Evolutionary conservation across 2,888 invertebrate species (phyloP).

Genomic region (Epirrhoe tristata): DNA sequence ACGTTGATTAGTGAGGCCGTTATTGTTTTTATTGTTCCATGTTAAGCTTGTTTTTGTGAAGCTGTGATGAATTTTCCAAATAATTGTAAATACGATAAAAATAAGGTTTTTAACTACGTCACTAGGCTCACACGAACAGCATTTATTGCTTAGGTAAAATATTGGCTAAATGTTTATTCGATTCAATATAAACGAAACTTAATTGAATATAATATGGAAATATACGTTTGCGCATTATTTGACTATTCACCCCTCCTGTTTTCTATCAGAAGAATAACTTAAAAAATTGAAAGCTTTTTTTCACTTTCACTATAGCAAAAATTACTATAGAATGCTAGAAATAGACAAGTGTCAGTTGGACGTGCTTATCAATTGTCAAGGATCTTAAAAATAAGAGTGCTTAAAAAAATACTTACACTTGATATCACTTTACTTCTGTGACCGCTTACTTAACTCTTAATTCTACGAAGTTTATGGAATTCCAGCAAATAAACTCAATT

Average conservation of each 20-base stretch:
- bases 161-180: constrained; percentile 85
- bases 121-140: constrained; percentile 81
- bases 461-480: neutral
- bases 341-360: neutral
- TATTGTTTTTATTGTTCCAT: constrained; percentile 78
- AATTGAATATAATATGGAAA: constrained; percentile 78
- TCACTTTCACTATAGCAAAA: too few species aligned
- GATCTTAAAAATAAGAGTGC: too few species aligned
- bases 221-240: constrained; percentile 37
- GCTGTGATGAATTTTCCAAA: constrained; percentile 85
- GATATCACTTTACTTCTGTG: too few species aligned
- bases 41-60: constrained; percentile 84
- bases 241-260: neutral
- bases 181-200: constrained; percentile 82
- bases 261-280: too few species aligned
- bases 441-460: too few species aligned
- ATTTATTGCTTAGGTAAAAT: constrained; percentile 78
- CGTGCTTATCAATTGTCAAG: too few species aligned
- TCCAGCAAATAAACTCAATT: neutral
- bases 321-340: neutral
- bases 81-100: constrained; percentile 81
- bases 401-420: too few species aligned
- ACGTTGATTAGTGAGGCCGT: too few species aligned
- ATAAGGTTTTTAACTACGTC: constrained; percentile 76
- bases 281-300: too few species aligned